Evolutionary conservation across 2,113 vertebrate genomes (phyloP).

Genomic region (Herpetotheres cachinnans): DNA sequence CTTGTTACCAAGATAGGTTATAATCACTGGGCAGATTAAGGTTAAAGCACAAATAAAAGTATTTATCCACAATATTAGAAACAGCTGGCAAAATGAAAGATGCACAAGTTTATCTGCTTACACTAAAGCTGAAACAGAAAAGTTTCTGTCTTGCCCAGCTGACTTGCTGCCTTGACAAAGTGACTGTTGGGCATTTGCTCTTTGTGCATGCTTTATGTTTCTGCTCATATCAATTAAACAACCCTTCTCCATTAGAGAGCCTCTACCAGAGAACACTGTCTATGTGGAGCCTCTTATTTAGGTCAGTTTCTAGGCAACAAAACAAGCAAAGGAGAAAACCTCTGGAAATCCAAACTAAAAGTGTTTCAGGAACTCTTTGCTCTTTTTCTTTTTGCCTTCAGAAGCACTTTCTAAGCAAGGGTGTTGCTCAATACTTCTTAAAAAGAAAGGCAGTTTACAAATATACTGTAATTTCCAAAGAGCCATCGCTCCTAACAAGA

Average conservation of each 20-base stretch:
- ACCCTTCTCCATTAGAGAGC: neutral
- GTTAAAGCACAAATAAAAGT: neutral
- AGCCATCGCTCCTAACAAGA: neutral
- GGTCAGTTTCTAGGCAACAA: slow-evolving; percentile 47
- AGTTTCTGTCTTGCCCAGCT: neutral
- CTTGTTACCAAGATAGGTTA: neutral
- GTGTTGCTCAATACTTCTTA: neutral
- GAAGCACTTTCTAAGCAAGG: neutral
- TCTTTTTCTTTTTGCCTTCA: neutral
- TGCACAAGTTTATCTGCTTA: neutral
- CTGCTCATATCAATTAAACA: neutral
- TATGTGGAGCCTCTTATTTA: neutral
- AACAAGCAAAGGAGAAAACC: slow-evolving; percentile 33
- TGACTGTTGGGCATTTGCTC: neutral
- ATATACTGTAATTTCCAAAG: neutral
- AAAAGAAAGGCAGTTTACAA: neutral
- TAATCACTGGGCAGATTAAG: neutral
- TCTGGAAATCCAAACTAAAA: slow-evolving; percentile 3
- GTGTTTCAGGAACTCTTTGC: neutral
- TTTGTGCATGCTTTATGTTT: neutral
- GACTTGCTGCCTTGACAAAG: neutral
- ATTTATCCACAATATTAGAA: neutral
- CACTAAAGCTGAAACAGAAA: neutral
- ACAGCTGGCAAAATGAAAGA: neutral
- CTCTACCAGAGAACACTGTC: slow-evolving; percentile 1